A percentile compares a stretch with the other conserved stretches of the same genome.
These are phyloP conservation scores for Morpho helenor DNA, from an alignment of 2,888 invertebrate species.

Conservation along the genomic window DNA sequence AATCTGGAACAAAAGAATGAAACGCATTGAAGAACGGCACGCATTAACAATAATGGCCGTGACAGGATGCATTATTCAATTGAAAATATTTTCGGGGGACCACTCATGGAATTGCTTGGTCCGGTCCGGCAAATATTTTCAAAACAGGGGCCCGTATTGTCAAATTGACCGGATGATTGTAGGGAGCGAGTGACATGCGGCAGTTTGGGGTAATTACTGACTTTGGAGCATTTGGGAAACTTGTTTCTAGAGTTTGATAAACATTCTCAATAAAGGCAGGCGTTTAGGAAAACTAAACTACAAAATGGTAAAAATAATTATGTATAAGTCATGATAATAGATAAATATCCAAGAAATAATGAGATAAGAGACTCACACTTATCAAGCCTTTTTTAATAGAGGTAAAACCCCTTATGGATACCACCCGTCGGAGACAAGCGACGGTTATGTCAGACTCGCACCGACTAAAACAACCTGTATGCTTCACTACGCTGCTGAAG, in stretches of 20 bases:
- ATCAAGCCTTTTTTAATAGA: too few relatives aligned
- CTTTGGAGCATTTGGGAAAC: constrained; percentile 5
- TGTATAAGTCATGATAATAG: too few relatives aligned
- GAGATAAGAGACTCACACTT: too few relatives aligned
- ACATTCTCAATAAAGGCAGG: not conserved
- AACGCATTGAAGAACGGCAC: constrained; percentile 8
- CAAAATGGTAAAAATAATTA: too few relatives aligned
- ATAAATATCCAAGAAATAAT: too few relatives aligned
- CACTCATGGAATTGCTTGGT: constrained; percentile 70
- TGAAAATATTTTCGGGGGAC: constrained; percentile 58
- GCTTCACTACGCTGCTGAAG: too few relatives aligned
- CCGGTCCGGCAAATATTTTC: constrained; percentile 66
- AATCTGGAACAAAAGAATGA: constrained; percentile 11
- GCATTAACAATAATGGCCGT: constrained; percentile 39
- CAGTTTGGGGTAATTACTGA: constrained; percentile 7
- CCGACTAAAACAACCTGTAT: too few relatives aligned
- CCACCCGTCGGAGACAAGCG: too few relatives aligned
- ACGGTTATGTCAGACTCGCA: too few relatives aligned
- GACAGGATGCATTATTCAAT: constrained; percentile 68
- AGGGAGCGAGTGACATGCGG: constrained; percentile 34
- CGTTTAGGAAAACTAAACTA: too few relatives aligned
- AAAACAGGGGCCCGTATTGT: constrained; percentile 69
- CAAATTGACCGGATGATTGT: constrained; percentile 74
- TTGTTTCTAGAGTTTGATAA: constrained; percentile 1
- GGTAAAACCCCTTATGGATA: too few relatives aligned